Conservation (phyloP, 2,888 invertebrate genomes). For the Platynereis dumerilii region DNA sequence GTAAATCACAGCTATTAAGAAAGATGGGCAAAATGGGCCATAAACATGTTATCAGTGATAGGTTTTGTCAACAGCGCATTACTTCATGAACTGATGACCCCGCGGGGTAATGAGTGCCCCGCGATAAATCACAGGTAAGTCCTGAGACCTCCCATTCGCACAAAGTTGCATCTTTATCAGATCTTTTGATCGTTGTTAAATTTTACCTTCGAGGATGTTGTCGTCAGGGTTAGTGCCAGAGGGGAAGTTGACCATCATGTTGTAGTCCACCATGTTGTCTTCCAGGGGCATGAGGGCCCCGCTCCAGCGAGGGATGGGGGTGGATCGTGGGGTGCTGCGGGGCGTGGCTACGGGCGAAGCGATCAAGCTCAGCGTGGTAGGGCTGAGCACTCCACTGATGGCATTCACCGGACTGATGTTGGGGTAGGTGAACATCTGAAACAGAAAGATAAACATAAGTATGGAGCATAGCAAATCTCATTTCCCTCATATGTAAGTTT, state of each 20-base stretch:
- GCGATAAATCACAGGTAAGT: too few relatives aligned
- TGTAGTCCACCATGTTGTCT: conserved; percentile 80
- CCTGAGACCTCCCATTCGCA: too few relatives aligned
- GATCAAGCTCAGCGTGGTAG: conserved; percentile 85
- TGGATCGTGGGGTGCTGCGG: conserved; percentile 73
- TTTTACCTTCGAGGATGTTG: conserved; percentile 75
- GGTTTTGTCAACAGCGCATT: too few relatives aligned
- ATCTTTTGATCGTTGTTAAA: too few relatives aligned
- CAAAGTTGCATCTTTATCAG: too few relatives aligned
- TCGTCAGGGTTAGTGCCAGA: conserved; percentile 67
- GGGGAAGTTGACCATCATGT: conserved; percentile 83
- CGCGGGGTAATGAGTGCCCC: too few relatives aligned
- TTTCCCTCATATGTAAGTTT: too few relatives aligned
- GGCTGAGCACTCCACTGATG: conserved; percentile 84
- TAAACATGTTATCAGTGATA: too few relatives aligned
- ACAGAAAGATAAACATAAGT: background rate
- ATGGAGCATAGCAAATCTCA: too few relatives aligned
- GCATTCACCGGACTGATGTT: conserved; percentile 82
- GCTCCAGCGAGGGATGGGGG: conserved; percentile 78
- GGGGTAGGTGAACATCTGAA: conserved; percentile 90
- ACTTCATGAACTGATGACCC: too few relatives aligned
- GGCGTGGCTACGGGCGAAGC: conserved; percentile 76
- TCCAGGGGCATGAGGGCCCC: conserved; percentile 86
- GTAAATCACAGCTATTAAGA: too few relatives aligned
- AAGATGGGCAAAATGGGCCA: too few relatives aligned